These are phyloP conservation scores for Mormyrus hasselquistii DNA, from an alignment of 2,797 vertebrate genomes.

Conservation along the genomic window DNA sequence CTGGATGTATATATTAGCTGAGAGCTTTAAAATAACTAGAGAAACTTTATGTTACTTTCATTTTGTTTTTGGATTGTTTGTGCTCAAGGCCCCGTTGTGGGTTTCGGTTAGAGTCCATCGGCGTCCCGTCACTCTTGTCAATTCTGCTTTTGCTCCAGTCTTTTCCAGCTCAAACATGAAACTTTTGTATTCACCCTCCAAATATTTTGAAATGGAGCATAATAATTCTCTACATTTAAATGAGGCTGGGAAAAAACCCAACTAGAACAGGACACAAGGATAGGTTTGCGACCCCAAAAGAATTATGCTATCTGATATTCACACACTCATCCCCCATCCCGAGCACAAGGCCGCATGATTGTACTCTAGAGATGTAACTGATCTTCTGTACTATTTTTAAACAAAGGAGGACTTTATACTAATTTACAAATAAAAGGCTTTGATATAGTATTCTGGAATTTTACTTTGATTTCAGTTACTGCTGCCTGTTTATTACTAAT, in stretches of 20 bases:
- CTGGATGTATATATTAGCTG: constrained; percentile 43
- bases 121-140: neutral
- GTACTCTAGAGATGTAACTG: constrained; percentile 48
- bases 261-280: neutral
- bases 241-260: neutral
- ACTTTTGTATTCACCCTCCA: neutral
- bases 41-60: constrained; percentile 28
- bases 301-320: neutral
- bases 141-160: neutral
- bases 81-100: constrained; percentile 16
- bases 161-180: neutral
- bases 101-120: neutral
- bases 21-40: constrained; percentile 37
- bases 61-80: constrained; percentile 37
- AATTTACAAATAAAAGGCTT: constrained; percentile 71
- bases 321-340: neutral
- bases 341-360: neutral
- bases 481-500: neutral
- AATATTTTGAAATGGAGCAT: neutral
- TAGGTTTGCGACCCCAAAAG: neutral
- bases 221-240: neutral
- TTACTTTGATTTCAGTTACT: constrained; percentile 30
- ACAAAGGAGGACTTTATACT: constrained; percentile 62
- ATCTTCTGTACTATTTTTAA: constrained; percentile 55
- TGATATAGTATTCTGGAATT: constrained; percentile 46